Evolutionary conservation across 2,888 invertebrate species (phyloP).

Genomic region (Leptinotarsa juncta): DNA sequence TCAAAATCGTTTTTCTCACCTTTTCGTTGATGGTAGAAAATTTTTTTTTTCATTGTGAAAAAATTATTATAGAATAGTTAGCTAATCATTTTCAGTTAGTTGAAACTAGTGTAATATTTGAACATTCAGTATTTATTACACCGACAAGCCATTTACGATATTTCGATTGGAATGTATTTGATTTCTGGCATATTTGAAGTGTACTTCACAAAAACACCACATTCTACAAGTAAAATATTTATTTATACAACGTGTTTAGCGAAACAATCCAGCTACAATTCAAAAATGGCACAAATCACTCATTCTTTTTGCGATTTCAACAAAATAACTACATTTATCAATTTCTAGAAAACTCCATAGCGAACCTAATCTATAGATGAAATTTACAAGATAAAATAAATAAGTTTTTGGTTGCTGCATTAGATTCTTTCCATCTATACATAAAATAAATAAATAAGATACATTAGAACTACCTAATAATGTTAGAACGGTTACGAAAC

Average conservation of each 20-base stretch:
- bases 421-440: slow-evolving; percentile 31
- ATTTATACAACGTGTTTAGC: slow-evolving; percentile 51
- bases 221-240: slow-evolving; percentile 49
- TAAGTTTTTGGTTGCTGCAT: slow-evolving; percentile 39
- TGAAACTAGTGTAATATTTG: too few species aligned
- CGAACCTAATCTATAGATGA: slow-evolving; percentile 37
- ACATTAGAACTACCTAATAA: slow-evolving; percentile 19
- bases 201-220: neutral
- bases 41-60: too few species aligned
- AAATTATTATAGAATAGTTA: too few species aligned
- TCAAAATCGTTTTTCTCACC: too few species aligned
- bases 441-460: slow-evolving; percentile 41
- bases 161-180: neutral
- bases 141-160: neutral
- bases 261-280: slow-evolving; percentile 53
- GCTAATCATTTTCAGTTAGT: too few species aligned
- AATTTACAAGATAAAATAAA: slow-evolving; percentile 43
- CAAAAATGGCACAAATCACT: slow-evolving; percentile 56
- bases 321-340: slow-evolving; percentile 44
- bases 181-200: neutral
- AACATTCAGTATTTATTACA: too few species aligned
- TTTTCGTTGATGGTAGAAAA: too few species aligned
- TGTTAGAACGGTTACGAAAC: slow-evolving; percentile 25
- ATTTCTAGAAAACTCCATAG: slow-evolving; percentile 26
- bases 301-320: slow-evolving; percentile 41